These are phyloP conservation scores for Microdon myrmicae DNA, from an alignment of 2,888 invertebrate species.

Conservation along the genomic window DNA sequence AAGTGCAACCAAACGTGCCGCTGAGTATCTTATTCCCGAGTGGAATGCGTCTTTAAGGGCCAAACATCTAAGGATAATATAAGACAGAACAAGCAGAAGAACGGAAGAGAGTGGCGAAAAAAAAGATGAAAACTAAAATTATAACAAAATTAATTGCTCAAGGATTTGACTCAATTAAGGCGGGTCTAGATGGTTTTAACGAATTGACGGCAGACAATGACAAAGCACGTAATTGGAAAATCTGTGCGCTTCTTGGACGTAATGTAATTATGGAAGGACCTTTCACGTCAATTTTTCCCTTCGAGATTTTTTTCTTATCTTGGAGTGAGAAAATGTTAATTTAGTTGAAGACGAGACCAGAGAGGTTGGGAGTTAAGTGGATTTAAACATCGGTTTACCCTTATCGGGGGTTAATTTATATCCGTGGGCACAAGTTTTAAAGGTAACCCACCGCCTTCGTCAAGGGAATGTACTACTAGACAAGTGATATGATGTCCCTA, in stretches of 20 bases:
- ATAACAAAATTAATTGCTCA: conserved; percentile 49
- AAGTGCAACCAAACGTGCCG: not conserved
- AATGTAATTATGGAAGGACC: conserved; percentile 34
- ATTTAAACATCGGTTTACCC: no score
- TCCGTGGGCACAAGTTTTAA: no score
- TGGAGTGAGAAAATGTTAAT: no score
- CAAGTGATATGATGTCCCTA: no score
- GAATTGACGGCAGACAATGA: conserved; percentile 35
- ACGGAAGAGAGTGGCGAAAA: conserved; percentile 8
- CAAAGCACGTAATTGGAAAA: conserved; percentile 50
- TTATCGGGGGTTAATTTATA: no score
- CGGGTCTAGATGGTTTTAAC: conserved; percentile 26
- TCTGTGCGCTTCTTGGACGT: conserved; percentile 29
- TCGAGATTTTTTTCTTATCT: no score
- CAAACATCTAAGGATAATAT: conserved; percentile 7
- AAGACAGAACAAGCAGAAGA: conserved; percentile 3
- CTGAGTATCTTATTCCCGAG: conserved; percentile 40
- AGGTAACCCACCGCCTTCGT: no score
- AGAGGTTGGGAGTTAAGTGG: no score
- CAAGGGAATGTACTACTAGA: no score
- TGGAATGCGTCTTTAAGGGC: conserved; percentile 23
- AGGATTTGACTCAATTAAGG: conserved; percentile 48
- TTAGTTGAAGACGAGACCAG: no score
- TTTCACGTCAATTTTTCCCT: no score
- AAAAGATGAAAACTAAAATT: conserved; percentile 34